A percentile compares a stretch with the other conserved stretches of the same genome.
phyloP scores from a whole-genome alignment of 2,888 invertebrate genomes.

The Eilema griseolum region DNA sequence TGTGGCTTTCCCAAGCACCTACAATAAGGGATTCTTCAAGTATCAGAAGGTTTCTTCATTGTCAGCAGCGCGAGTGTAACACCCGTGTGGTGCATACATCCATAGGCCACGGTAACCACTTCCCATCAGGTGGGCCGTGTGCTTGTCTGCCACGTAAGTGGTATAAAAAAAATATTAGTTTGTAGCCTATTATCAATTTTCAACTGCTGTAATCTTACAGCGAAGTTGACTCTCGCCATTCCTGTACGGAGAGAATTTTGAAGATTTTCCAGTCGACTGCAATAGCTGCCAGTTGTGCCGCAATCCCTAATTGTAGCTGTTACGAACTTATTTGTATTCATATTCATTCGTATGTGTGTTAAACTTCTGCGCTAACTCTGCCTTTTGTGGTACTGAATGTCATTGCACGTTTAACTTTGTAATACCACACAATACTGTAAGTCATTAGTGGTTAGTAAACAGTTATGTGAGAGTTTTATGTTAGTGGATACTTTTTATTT shows the following conservation, averaged over 20 bases:
- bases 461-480: no score
- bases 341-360: background rate
- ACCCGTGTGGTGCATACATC: no score
- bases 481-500: no score
- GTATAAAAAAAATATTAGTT: background rate
- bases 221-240: background rate
- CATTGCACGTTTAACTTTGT: background rate
- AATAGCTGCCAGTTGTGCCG: background rate
- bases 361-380: background rate
- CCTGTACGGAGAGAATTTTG: background rate
- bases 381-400: background rate
- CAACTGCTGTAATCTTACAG: background rate
- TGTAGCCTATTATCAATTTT: background rate
- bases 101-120: no score
- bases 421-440: no score
- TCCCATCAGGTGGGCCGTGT: no score
- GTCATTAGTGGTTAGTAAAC: no score
- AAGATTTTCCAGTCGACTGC: background rate
- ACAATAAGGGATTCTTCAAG: no score
- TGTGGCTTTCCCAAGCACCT: no score
- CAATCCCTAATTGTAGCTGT: background rate
- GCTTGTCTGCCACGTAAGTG: no score
- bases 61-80: no score
- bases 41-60: no score
- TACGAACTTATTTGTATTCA: background rate